Evolutionary conservation across 2,113 vertebrate genomes (phyloP), one percentile per base, ranked within the genome.

Genomic region (Chaetorhynchus papuensis): DNA sequence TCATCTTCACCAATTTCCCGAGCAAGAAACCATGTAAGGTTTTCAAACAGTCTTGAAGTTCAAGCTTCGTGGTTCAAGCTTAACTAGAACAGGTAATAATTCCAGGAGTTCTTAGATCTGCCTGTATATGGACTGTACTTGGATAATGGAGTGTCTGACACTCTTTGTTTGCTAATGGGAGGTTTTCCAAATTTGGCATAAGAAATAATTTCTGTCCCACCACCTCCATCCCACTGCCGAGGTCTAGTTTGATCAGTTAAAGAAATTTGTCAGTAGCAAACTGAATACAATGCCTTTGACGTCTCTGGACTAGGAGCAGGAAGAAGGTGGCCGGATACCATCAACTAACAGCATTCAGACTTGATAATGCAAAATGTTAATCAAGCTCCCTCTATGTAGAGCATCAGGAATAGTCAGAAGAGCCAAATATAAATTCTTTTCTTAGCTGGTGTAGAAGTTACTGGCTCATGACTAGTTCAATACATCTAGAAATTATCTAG

Each of bases 1-100:
- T 52, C 97, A 98, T 71, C 97, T 99, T 94, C 94, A 96, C 31
- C 98, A 97, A 79, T 98, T 94, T 97, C 98, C 88, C 90, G 97
- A 96, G 94, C 98, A 87, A 82, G 83, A n/a, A 60, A 50, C 9
- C 12, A 3, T 37, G 18, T 26, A 28, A 77, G 17, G 4, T 37
- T 90, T 81, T 28, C 64, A 45, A 20, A 54, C 3, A 14, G 22
- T 72, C 16, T 60, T 3, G 3, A 54, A 45, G 30, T 50, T 69
- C 20, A 82, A 74, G 9, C 31, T 6, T 72, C 1, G 0, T 72
- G 7, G 10, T 54, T 79, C 41, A 49, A 69, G 20, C 41, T 84
- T 60, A 52, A 45, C 9, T 50, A 27, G 14, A 81, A 41, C 3
- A 41, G 7, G 22, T 39, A 31, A 47, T 26, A 20, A 74, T 60